Percentiles rank a stretch among this genome's conserved stretches.
These are phyloP conservation scores for Cassiopea andromeda DNA, from an alignment of 30 jellyfish, hydroid and myxozoan species.

Conservation along the genomic window DNA sequence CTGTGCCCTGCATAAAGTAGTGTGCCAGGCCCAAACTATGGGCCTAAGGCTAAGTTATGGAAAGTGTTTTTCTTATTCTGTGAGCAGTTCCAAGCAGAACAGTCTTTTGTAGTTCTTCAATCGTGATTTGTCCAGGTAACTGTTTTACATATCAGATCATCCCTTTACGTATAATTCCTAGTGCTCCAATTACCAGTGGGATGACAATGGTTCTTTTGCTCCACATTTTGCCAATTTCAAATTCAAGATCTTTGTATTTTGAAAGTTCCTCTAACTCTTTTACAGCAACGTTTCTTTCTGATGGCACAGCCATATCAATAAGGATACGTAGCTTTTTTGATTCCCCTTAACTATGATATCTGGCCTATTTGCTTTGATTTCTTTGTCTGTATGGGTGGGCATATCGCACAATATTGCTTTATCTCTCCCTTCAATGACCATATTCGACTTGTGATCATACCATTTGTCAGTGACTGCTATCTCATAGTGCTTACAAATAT, in stretches of 20 bases:
- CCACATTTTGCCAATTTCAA: not conserved
- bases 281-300: not conserved
- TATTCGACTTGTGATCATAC: not conserved
- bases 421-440: not conserved
- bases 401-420: not conserved
- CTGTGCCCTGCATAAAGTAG: too few relatives aligned
- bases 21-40: too few relatives aligned
- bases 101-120: not conserved
- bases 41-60: too few relatives aligned
- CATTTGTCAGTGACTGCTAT: not conserved
- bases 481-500: not conserved
- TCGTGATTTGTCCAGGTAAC: not conserved
- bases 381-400: not conserved
- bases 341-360: not conserved
- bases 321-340: not conserved
- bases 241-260: not conserved
- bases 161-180: not conserved
- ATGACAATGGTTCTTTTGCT: not conserved
- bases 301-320: not conserved
- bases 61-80: too few relatives aligned
- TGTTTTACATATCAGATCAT: not conserved
- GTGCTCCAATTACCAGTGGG: not conserved
- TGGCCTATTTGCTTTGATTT: not conserved
- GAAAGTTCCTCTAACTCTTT: not conserved
- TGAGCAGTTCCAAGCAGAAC: not conserved